These are phyloP conservation scores for Apotomis turbidana DNA, from an alignment of 2,888 invertebrate genomes.

Conservation along the genomic window DNA sequence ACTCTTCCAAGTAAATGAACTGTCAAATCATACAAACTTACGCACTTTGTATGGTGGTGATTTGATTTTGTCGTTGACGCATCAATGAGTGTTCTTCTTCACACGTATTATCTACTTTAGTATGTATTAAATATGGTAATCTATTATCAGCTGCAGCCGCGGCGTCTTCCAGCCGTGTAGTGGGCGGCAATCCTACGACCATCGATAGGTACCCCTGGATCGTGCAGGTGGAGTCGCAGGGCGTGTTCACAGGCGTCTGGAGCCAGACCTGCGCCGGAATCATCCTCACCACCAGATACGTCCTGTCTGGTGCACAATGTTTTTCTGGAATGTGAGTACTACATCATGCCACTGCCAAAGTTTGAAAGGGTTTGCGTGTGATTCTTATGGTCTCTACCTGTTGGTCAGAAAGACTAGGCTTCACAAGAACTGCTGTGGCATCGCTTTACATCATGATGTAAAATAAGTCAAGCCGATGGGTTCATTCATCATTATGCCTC, in stretches of 20 bases:
- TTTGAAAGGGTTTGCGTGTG: too few relatives aligned
- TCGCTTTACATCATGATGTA: too few relatives aligned
- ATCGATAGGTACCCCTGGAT: conserved; percentile 55
- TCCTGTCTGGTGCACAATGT: conserved; percentile 62
- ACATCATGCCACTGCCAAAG: background rate
- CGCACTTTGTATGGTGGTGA: too few relatives aligned
- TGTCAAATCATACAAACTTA: too few relatives aligned
- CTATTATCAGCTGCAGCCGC: conserved; percentile 29
- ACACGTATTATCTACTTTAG: background rate
- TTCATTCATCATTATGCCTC: too few relatives aligned
- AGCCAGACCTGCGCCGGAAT: conserved; percentile 56
- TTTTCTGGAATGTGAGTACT: conserved; percentile 55
- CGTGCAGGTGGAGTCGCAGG: conserved; percentile 55
- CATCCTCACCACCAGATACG: conserved; percentile 52
- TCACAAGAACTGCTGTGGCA: too few relatives aligned
- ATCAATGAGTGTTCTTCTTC: too few relatives aligned
- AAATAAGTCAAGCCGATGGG: too few relatives aligned
- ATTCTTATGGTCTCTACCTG: too few relatives aligned
- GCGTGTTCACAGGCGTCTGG: conserved; percentile 50
- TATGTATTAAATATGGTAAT: background rate
- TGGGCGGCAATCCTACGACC: conserved; percentile 56
- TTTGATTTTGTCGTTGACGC: too few relatives aligned
- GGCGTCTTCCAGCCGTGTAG: conserved; percentile 49
- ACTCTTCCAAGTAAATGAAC: too few relatives aligned
- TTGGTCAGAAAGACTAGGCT: too few relatives aligned